phyloP scores from a whole-genome alignment of 1,140 invertebrate species.

The Drosophila kurseongensis region DNA sequence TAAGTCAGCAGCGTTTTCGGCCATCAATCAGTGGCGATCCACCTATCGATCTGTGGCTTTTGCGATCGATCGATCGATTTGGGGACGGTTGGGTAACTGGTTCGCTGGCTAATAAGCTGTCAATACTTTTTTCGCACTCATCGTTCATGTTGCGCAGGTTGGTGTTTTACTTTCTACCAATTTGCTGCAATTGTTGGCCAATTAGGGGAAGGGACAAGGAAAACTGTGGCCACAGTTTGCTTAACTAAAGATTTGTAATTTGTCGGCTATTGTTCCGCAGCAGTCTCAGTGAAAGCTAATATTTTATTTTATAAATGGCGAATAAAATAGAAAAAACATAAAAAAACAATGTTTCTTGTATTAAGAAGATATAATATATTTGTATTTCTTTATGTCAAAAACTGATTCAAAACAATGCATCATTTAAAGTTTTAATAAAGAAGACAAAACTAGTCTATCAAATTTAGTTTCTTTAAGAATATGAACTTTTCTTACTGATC shows the following conservation, averaged over 20 bases:
- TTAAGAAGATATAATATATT: background rate
- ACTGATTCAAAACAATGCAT: background rate
- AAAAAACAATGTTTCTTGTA: background rate
- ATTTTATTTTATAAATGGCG: constrained; percentile 17
- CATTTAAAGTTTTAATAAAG: no score
- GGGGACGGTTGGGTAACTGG: constrained; percentile 53
- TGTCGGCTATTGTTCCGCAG: constrained; percentile 48
- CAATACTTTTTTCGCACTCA: constrained; percentile 28
- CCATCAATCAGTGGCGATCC: constrained; percentile 44
- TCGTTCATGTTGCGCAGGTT: constrained; percentile 61
- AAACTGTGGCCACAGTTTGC: constrained; percentile 45
- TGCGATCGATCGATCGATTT: constrained; percentile 4
- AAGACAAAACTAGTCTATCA: no score
- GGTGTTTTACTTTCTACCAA: constrained; percentile 77
- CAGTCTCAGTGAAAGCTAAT: constrained; percentile 53
- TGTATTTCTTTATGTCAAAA: background rate
- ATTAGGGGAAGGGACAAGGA: constrained; percentile 43
- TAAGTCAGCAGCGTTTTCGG: constrained; percentile 31
- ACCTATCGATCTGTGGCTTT: constrained; percentile 3
- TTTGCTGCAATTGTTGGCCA: constrained; percentile 71
- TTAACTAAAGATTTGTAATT: constrained; percentile 81
- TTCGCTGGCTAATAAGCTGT: constrained; percentile 61
- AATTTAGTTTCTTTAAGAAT: no score
- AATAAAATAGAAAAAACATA: background rate
- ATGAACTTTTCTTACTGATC: no score